A percentile compares a stretch with the other conserved stretches of the same genome.
Conservation (phyloP, 2,113 vertebrate genomes). For the Mustelus asterias region DNA sequence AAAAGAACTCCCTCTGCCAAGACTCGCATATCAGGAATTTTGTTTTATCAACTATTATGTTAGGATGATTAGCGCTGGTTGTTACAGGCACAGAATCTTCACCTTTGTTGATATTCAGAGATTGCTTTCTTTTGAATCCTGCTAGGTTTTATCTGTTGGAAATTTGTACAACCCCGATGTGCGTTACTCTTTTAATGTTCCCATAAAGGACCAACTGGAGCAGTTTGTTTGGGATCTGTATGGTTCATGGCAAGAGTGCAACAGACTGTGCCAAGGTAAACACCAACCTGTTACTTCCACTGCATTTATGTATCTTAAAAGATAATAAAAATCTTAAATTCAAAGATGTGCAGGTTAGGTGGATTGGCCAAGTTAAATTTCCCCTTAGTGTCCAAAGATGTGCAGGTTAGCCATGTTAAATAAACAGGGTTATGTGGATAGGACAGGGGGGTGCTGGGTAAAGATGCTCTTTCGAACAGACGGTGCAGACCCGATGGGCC, state of each 20-base stretch:
- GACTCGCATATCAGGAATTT: neutral
- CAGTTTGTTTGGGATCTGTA: slow-evolving; percentile 79
- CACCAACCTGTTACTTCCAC: neutral
- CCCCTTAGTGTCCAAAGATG: too few relatives aligned
- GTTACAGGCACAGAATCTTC: neutral
- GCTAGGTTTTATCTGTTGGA: slow-evolving; percentile 91
- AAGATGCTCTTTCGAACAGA: too few relatives aligned
- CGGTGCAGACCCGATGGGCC: too few relatives aligned
- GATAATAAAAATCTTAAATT: too few relatives aligned
- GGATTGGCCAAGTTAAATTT: too few relatives aligned
- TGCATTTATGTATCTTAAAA: neutral
- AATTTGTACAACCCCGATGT: slow-evolving; percentile 91
- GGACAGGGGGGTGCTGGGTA: too few relatives aligned
- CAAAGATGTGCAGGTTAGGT: too few relatives aligned
- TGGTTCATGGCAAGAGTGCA: slow-evolving; percentile 85
- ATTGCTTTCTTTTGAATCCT: slow-evolving; percentile 44
- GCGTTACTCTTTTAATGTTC: slow-evolving; percentile 84
- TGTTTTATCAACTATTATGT: neutral
- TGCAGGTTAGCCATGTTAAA: too few relatives aligned
- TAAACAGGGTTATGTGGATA: too few relatives aligned
- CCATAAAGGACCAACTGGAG: slow-evolving; percentile 71
- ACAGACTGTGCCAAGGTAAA: slow-evolving; percentile 83
- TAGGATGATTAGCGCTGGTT: neutral
- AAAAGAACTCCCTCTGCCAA: neutral
- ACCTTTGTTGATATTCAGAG: slow-evolving; percentile 33